Percentiles rank a stretch among this genome's conserved stretches.
These are phyloP conservation scores for Caenorhabditis auriculariae DNA, from an alignment of 2,888 invertebrate genomes.

Conservation along the genomic window DNA sequence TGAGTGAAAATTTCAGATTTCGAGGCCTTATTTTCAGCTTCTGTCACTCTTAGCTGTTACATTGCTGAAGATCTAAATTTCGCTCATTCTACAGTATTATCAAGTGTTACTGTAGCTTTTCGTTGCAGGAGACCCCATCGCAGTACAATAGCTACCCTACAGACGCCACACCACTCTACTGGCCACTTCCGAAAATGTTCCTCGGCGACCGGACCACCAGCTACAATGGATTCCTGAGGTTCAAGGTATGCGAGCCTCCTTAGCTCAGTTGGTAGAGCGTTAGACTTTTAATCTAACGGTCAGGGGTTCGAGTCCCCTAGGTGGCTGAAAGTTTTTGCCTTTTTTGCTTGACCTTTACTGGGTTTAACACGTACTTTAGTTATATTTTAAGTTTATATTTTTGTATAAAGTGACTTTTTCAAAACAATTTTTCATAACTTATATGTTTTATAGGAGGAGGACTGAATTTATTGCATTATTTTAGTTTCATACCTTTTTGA, in stretches of 20 bases:
- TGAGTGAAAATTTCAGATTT: too few relatives aligned
- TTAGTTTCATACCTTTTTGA: neutral
- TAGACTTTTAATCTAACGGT: conserved; percentile 53
- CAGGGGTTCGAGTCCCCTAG: conserved; percentile 49
- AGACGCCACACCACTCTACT: conserved; percentile 75
- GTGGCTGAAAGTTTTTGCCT: too few relatives aligned
- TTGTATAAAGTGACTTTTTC: too few relatives aligned
- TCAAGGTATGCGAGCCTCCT: conserved; percentile 67
- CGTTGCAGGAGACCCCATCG: conserved; percentile 28
- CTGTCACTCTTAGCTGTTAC: neutral
- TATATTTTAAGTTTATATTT: neutral
- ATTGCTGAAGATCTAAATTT: neutral
- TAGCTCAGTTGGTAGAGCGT: conserved; percentile 57
- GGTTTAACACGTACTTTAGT: too few relatives aligned
- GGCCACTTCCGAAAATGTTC: conserved; percentile 79
- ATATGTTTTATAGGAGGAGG: neutral
- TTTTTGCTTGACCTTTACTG: conserved; percentile 63
- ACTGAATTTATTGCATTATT: neutral
- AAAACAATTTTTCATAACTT: too few relatives aligned
- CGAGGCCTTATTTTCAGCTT: too few relatives aligned
- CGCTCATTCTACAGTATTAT: neutral
- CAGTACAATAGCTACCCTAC: conserved; percentile 59
- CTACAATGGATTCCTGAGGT: conserved; percentile 85
- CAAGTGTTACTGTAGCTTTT: neutral
- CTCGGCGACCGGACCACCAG: conserved; percentile 77